These are phyloP conservation scores for Petaurus breviceps DNA, from an alignment of 2,113 vertebrate genomes.

Conservation along the genomic window DNA sequence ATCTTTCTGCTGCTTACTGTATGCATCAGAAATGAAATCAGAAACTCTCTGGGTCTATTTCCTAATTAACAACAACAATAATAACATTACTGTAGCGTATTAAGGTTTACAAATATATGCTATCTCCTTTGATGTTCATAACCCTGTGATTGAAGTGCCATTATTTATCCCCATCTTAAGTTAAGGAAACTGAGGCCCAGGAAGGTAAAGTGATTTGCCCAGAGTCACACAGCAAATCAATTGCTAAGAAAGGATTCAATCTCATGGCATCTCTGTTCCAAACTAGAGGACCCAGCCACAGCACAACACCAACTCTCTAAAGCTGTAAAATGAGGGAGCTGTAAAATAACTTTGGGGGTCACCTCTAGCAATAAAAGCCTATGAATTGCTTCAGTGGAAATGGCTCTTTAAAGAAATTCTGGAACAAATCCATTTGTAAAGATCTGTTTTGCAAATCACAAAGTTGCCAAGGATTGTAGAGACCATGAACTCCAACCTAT, in stretches of 20 bases:
- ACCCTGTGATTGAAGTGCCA: neutral
- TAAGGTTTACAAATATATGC: neutral
- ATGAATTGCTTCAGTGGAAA: neutral
- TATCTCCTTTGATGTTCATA: neutral
- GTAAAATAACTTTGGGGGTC: neutral
- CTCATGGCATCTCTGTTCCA: neutral
- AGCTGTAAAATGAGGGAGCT: neutral
- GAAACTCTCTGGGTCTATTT: neutral
- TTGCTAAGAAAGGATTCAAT: neutral
- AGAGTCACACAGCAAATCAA: neutral
- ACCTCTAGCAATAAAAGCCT: neutral
- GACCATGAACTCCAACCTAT: neutral
- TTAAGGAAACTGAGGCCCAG: neutral
- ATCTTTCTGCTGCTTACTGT: neutral
- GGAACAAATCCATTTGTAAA: neutral
- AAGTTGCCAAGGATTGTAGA: neutral
- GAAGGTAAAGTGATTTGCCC: neutral
- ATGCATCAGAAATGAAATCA: neutral
- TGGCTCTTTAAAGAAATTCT: neutral
- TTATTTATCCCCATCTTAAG: neutral
- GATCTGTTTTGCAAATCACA: neutral
- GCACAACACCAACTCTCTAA: neutral
- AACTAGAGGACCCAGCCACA: neutral
- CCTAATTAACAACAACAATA: neutral
- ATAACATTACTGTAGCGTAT: neutral